phyloP scores from a whole-genome alignment of 2,888 invertebrate genomes.

The Drosophila barbarae region DNA sequence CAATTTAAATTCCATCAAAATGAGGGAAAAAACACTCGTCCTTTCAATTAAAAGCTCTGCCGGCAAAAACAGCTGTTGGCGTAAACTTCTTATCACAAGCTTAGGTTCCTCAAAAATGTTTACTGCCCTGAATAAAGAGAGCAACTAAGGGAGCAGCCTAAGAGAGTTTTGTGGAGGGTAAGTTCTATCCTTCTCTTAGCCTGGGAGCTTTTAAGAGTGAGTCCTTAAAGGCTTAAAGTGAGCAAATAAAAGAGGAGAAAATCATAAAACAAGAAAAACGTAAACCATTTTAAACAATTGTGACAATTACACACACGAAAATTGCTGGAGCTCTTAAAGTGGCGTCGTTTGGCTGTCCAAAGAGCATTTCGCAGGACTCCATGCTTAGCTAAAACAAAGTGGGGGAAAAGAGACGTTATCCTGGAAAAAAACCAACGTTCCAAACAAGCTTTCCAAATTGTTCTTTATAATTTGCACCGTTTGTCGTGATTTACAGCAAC shows the following conservation, averaged over 20 bases:
- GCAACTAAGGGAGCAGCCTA: background rate
- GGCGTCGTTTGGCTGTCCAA: conserved; percentile 15
- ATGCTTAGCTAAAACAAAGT: background rate
- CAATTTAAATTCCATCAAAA: conserved; percentile 5
- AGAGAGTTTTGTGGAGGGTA: conserved; percentile 40
- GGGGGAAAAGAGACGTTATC: background rate
- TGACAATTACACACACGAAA: conserved; percentile 42
- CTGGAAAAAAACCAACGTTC: conserved; percentile 54
- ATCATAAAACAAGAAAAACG: conserved; percentile 3
- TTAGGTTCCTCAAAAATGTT: conserved; percentile 3
- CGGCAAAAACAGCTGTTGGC: conserved; percentile 21
- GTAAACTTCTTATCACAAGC: conserved; percentile 29
- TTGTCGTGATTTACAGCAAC: conserved; percentile 49
- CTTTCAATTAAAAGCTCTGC: conserved; percentile 15
- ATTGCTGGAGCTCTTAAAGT: conserved; percentile 59
- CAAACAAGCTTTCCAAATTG: conserved; percentile 66
- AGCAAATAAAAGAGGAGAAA: conserved; percentile 3
- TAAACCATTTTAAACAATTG: conserved; percentile 20
- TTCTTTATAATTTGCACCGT: conserved; percentile 52
- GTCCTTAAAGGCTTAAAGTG: conserved; percentile 15
- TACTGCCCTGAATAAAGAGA: conserved; percentile 27
- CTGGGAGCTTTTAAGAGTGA: conserved; percentile 57
- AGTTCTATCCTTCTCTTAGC: conserved; percentile 50
- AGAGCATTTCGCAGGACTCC: conserved; percentile 42
- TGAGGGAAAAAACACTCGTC: background rate